Evolutionary conservation across 2,113 vertebrate species (phyloP).

Genomic region (Polypterus senegalus): DNA sequence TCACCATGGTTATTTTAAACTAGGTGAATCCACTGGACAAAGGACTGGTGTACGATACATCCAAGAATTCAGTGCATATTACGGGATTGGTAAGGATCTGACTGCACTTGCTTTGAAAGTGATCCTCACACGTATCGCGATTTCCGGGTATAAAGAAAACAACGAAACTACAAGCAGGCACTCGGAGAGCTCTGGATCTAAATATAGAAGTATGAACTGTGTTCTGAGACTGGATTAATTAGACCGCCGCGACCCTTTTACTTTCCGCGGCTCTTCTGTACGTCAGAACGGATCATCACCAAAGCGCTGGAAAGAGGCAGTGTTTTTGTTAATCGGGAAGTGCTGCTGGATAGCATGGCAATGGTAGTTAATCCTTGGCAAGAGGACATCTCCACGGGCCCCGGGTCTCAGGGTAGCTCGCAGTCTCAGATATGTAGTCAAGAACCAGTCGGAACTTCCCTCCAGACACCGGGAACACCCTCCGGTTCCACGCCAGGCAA

Average conservation of each 20-base stretch:
- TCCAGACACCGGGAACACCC: slow-evolving; percentile 46
- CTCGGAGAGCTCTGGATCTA: slow-evolving; percentile 1
- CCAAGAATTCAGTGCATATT: too few relatives aligned
- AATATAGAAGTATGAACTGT: background rate
- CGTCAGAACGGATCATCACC: slow-evolving; percentile 33
- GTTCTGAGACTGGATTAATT: background rate
- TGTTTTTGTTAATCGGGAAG: slow-evolving; percentile 30
- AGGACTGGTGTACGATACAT: too few relatives aligned
- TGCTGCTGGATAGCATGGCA: slow-evolving; percentile 58
- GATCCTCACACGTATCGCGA: too few relatives aligned
- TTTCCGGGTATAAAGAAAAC: too few relatives aligned
- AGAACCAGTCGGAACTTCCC: slow-evolving; percentile 49
- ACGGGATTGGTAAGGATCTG: too few relatives aligned
- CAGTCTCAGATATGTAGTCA: slow-evolving; percentile 61
- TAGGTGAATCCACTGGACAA: too few relatives aligned
- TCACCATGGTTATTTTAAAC: too few relatives aligned
- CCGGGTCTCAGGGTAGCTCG: slow-evolving; percentile 32
- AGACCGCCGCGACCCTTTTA: background rate
- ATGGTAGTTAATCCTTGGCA: slow-evolving; percentile 72
- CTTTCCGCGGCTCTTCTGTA: slow-evolving; percentile 15
- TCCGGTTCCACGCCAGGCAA: slow-evolving; percentile 57
- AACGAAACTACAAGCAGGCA: too few relatives aligned
- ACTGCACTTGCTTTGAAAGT: too few relatives aligned
- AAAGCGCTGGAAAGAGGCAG: slow-evolving; percentile 25
- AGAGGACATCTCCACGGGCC: slow-evolving; percentile 64